Base-by-base conservation (phyloP, 2,888 invertebrate genomes). In the Ochropacha duplaris region DNA sequence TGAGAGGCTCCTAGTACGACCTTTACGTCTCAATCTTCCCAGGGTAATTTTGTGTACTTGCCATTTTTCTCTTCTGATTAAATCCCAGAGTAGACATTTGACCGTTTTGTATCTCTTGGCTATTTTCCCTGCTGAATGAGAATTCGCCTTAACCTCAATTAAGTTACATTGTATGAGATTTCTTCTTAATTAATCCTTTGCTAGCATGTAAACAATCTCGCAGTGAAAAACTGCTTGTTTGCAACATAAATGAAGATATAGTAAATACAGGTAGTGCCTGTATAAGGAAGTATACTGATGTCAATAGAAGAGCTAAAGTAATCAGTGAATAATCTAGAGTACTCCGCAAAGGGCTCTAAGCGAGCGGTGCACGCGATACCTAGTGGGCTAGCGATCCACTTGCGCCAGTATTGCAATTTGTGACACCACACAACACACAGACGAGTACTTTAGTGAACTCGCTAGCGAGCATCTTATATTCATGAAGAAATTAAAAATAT, bases 341-440 rank as follows among this genome's bases (percentile, higher is more conserved):
- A 58, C 60, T 57, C 62, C 51, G 22, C 28, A 57, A 60, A 54
- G 63, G 62, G 58, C 59, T 54, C 57, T 57, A 56, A 69, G 54
- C 59, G 64, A 63, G 56, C 55, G 34, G 31, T 54, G 63, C 75
- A 74, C 67, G 73, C 72, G 58, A 71, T 57, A 59, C 61, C 61
- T 63, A 4, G 16, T 11, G 16, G 14, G 39, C 16, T 16, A 54
- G 52, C 57, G 60, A 61, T 72, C 65, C 74, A 74, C 64, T 72
- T 66, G 65, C 52, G 52, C 59, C 44, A 34, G 26, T 52, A 54
- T 54, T 67, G 54, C 54, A 51, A 44, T 52, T 24, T 51, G 36
- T 44, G n/a, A 34, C 39, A 31, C 31, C 34, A 31, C 19, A 31
- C 31, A 51, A 28, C 4, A 31, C 3, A 31, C 31, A 31, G 6